Percentiles rank a stretch among this genome's conserved stretches.
These are phyloP conservation scores for Arremon aurantiirostris DNA, from an alignment of 2,797 vertebrate species.

Conservation along the genomic window DNA sequence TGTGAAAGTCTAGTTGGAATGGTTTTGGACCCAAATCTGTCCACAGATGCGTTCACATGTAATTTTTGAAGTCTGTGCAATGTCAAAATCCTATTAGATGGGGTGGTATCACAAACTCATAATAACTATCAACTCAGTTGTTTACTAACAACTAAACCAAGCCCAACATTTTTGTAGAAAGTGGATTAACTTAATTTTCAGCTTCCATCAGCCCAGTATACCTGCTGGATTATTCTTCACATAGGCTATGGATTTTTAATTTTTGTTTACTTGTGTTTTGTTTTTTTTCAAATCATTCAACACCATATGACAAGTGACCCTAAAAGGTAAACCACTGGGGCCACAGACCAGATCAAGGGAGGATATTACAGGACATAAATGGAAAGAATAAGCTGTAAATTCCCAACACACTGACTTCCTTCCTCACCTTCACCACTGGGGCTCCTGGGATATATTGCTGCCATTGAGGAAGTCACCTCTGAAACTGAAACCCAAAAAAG, in stretches of 20 bases:
- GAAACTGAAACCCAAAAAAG: background rate
- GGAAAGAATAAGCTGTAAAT: constrained; percentile 7
- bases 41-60: background rate
- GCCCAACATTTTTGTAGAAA: background rate
- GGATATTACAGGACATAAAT: constrained; percentile 7
- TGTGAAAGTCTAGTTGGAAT: background rate
- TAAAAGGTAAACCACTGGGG: background rate
- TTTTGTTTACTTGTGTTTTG: too few relatives aligned
- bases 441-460: background rate
- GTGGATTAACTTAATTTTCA: background rate
- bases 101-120: background rate
- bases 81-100: background rate
- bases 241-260: background rate
- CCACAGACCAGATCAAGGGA: background rate
- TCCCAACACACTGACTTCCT: background rate
- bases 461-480: background rate
- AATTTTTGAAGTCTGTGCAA: background rate
- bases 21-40: background rate
- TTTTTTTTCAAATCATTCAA: background rate
- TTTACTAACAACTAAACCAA: background rate
- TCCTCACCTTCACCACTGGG: background rate
- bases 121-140: background rate
- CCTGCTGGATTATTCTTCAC: background rate
- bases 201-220: background rate
- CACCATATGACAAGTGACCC: background rate